Base-by-base conservation (phyloP, 2,888 invertebrate species). In the Teleogryllus oceanicus region DNA sequence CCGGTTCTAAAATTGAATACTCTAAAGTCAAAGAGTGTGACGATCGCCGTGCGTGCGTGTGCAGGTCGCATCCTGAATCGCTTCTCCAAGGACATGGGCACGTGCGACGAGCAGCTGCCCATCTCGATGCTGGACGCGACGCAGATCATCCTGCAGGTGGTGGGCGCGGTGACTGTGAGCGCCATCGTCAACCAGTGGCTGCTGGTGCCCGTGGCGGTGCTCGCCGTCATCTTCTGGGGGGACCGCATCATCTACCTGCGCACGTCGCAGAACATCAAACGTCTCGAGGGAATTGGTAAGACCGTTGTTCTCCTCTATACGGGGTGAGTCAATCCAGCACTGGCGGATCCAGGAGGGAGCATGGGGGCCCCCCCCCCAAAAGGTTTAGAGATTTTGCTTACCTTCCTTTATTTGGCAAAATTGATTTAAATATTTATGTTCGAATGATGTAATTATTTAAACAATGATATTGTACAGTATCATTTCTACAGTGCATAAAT, bases 261-360 rank as follows among this genome's bases (percentile, higher is more conserved):
- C 82, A 92, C 93, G 0, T 93, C 94, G 79, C 92, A 94, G 74
- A 94, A 94, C 86, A 87, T 94, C 49, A 94, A 91, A 85, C 87
- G 91, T 76, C 85, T 92, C 80, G 92, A 92, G 84, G 91, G 91
- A 84, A 90, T 90, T 83, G 89, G 77, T 77, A 20, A 77, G 77
- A 11, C 13, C 49, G 11, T 0, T 11, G 2, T 76, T 76, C 11
- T 2, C 2, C 12, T 74, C 37, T 37, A 8, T 37, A 8, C 5
- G 8, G 24, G 24, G 2, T 3, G 24, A 24, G 2, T 24, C 3
- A 24, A 2, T 21, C 21, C 21, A 21, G 21, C 21, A 1, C 21
- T 21, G 21, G 21, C 21, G 1, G 21, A 21, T 21, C 21, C 21
- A 21, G 21, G 21, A 21, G 21, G 21, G 21, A 21, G 21, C 21